Percentiles rank a stretch among this genome's conserved stretches.
Conservation (phyloP, 2,113 vertebrate genomes). For the Pelecanus crispus region DNA sequence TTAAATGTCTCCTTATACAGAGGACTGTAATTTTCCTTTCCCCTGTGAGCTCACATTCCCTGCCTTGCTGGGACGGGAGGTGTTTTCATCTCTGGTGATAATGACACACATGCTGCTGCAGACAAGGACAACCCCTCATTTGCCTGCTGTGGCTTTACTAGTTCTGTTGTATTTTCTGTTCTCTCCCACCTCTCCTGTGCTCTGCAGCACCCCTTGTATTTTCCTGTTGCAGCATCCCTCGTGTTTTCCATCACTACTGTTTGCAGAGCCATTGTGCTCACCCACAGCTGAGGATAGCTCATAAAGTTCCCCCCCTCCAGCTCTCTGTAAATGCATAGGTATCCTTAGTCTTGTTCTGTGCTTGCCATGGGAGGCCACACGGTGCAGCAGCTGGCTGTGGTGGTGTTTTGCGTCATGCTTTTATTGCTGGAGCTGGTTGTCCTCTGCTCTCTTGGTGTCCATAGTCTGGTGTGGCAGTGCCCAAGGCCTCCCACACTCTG, state of each 20-base stretch:
- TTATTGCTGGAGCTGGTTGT: background rate
- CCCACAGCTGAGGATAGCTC: background rate
- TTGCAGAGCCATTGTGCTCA: background rate
- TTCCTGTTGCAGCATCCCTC: background rate
- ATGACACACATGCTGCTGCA: background rate
- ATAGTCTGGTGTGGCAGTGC: background rate
- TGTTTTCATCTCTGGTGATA: background rate
- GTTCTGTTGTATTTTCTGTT: background rate
- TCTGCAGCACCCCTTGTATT: background rate
- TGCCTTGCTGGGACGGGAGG: background rate
- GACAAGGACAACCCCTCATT: background rate
- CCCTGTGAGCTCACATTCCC: background rate
- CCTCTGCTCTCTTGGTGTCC: background rate
- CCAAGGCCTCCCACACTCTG: accelerated
- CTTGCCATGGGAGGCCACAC: accelerated
- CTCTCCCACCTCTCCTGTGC: background rate
- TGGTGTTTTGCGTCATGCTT: accelerated
- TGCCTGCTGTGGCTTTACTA: background rate
- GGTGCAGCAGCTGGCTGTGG: accelerated
- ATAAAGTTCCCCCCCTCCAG: background rate
- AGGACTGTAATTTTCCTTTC: background rate
- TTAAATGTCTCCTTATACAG: background rate
- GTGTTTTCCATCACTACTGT: background rate
- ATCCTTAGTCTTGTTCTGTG: background rate
- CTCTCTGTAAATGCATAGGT: background rate